A percentile compares a stretch with the other conserved stretches of the same genome.
These are phyloP conservation scores for Astatotilapia flaviijosephi DNA, from an alignment of 2,113 vertebrate species.

Conservation along the genomic window DNA sequence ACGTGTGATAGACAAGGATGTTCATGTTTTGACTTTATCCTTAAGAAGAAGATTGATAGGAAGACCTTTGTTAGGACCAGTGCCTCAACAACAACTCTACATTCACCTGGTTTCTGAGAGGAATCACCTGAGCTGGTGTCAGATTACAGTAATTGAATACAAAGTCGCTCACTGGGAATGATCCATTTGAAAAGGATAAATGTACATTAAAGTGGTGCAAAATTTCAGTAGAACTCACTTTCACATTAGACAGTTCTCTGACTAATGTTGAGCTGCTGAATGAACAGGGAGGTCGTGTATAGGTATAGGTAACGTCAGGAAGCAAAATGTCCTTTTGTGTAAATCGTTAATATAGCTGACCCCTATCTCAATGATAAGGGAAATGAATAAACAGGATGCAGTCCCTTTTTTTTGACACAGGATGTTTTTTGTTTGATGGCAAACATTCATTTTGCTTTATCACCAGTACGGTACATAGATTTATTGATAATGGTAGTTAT, in stretches of 20 bases:
- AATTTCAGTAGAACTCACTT: background rate
- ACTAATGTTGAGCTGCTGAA: background rate
- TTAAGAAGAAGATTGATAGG: background rate
- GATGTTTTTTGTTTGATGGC: background rate
- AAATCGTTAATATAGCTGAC: background rate
- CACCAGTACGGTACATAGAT: background rate
- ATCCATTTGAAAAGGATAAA: background rate
- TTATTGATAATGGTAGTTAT: background rate
- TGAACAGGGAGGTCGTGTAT: background rate
- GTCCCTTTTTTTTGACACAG: background rate
- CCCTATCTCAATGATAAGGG: background rate
- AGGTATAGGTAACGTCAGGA: background rate
- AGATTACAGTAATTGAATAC: background rate
- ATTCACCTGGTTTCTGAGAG: background rate
- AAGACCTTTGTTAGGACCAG: background rate
- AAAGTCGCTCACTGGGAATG: background rate
- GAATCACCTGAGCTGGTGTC: conserved; percentile 1
- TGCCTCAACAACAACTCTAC: background rate
- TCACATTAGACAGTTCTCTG: background rate
- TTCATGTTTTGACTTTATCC: background rate
- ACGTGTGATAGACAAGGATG: background rate
- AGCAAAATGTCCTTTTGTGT: background rate
- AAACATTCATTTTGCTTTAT: background rate
- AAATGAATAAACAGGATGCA: background rate
- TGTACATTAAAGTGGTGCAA: background rate